These are phyloP conservation scores for Caenorhabditis auriculariae DNA, from an alignment of 2,888 invertebrate species.

Conservation along the genomic window DNA sequence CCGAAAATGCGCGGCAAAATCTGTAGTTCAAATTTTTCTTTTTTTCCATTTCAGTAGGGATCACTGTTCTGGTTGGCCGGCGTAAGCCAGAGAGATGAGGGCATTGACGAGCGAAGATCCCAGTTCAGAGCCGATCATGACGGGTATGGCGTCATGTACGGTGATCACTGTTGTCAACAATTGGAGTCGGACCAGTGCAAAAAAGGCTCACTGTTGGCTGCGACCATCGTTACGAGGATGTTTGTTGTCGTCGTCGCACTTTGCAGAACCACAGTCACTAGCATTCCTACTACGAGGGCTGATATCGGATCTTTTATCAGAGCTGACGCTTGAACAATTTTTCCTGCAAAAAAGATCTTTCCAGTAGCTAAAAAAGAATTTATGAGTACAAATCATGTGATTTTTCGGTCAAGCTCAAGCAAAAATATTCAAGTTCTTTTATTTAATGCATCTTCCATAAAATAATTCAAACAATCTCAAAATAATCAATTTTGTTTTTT, in stretches of 20 bases:
- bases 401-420: too few species aligned
- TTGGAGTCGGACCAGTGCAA: neutral
- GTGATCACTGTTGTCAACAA: conserved; percentile 64
- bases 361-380: too few species aligned
- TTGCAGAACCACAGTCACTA: conserved; percentile 53
- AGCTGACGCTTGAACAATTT: conserved; percentile 50
- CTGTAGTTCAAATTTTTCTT: too few species aligned
- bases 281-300: conserved; percentile 57
- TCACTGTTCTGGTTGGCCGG: conserved; percentile 50
- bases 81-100: conserved; percentile 68
- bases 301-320: conserved; percentile 55
- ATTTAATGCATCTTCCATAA: too few species aligned
- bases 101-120: conserved; percentile 70
- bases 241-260: conserved; percentile 50
- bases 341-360: conserved; percentile 43
- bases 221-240: conserved; percentile 65
- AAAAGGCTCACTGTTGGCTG: conserved; percentile 66
- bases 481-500: too few species aligned
- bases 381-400: too few species aligned
- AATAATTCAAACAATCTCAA: too few species aligned
- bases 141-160: conserved; percentile 67
- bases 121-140: conserved; percentile 70
- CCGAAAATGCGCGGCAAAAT: conserved; percentile 67
- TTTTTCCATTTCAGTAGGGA: neutral
- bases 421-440: too few species aligned